phyloP scores from a whole-genome alignment of 2,797 vertebrate genomes.

The Margarornis squamiger region DNA sequence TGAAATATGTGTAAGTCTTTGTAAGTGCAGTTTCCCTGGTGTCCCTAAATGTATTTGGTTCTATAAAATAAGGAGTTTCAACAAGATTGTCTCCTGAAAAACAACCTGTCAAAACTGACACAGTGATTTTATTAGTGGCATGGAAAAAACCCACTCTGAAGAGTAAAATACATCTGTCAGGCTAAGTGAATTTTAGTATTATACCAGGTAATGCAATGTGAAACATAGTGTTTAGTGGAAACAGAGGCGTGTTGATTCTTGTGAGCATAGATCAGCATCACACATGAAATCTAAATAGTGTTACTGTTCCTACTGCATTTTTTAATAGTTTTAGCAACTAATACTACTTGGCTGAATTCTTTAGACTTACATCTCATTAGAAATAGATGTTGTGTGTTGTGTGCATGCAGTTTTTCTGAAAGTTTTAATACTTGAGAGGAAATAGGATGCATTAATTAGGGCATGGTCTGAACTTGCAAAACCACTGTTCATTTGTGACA shows the following conservation, averaged over 20 bases:
- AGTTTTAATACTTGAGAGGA: neutral
- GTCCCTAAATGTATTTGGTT: neutral
- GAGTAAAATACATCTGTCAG: conserved; percentile 24
- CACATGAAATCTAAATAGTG: neutral
- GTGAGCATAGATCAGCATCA: neutral
- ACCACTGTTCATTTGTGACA: neutral
- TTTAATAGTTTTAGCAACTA: neutral
- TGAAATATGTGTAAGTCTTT: neutral
- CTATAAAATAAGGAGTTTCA: neutral
- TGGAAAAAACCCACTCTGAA: neutral
- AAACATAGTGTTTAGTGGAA: conserved; percentile 37
- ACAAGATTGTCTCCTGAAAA: neutral
- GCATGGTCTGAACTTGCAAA: conserved; percentile 13
- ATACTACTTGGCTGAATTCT: neutral
- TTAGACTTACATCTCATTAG: neutral
- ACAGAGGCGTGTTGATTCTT: neutral
- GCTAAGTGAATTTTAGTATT: neutral
- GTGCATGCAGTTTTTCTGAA: neutral
- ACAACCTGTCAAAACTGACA: neutral
- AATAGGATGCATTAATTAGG: conserved; percentile 13
- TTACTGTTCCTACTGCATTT: conserved; percentile 1
- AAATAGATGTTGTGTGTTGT: neutral
- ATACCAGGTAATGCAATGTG: conserved; percentile 5
- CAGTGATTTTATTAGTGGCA: neutral
- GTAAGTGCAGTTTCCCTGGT: neutral